Evolutionary conservation across 2,888 invertebrate genomes (phyloP).

Genomic region (Coelopa pilipes): DNA sequence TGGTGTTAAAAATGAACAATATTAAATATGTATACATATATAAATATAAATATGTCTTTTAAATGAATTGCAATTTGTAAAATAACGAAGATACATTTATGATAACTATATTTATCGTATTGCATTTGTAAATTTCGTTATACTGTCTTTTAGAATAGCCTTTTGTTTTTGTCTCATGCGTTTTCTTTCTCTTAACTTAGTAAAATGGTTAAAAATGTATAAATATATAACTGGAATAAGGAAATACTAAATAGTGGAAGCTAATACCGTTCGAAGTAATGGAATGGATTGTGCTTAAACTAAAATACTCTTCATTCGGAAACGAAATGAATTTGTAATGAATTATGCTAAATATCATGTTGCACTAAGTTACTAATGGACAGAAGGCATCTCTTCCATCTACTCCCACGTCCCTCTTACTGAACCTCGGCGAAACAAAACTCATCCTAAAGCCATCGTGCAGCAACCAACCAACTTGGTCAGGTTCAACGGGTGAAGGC

Average conservation of each 20-base stretch:
- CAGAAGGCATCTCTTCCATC: neutral
- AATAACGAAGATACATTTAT: neutral
- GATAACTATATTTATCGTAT: neutral
- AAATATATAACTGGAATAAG: conserved; percentile 16
- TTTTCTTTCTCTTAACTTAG: conserved; percentile 9
- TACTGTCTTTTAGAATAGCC: conserved; percentile 32
- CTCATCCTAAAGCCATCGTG: neutral
- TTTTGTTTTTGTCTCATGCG: conserved; percentile 11
- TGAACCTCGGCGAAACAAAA: neutral
- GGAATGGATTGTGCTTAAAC: conserved; percentile 33
- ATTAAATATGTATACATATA: neutral
- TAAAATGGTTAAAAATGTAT: neutral
- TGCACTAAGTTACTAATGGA: conserved; percentile 23
- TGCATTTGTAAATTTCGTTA: conserved; percentile 24
- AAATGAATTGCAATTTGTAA: neutral
- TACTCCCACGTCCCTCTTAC: neutral
- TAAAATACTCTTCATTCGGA: conserved; percentile 19
- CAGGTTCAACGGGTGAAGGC: conserved; percentile 60
- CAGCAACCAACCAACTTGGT: neutral
- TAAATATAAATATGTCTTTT: neutral
- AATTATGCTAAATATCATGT: conserved; percentile 9
- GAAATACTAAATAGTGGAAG: conserved; percentile 21
- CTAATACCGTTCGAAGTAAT: conserved; percentile 25
- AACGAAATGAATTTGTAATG: conserved; percentile 9
- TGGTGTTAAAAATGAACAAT: conserved; percentile 1